Evolutionary conservation across 23 tunicate genomes (phyloP), one percentile per base, ranked within the genome.

Genomic region (Pegea sp.): DNA sequence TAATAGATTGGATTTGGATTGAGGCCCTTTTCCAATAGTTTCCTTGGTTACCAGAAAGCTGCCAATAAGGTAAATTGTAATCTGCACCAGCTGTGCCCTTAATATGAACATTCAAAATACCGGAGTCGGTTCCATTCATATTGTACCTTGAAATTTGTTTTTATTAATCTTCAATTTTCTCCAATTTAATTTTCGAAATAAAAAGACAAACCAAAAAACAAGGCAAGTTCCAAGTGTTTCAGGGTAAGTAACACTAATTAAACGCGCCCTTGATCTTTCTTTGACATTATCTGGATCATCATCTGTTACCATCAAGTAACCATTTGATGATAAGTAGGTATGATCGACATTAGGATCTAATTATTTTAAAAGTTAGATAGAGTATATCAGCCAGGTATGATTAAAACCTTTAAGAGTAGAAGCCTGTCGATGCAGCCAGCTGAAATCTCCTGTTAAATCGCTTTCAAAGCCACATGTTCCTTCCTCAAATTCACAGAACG

Each of bases 401-500:
- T 8, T 8, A 11, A 38, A 38, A 38, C 46, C 46, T 8, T 38
- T 16, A 16, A 38, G 13, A 16, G 11, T 38, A 16, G 13, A 8
- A 8, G 46, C 95, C 22, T 68, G 68, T 31, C 58, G 25, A 2
- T 72, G 31, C 28, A 52, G 26, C 95, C 95, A 84, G 0, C 24
- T 34, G 38, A 84, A 84, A 58, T 84, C 95, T 25, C 59, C 73
- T 2, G 67, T 68, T 28, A 72, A 67, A 33, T 84, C 95, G 55
- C 68, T 51, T 74, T 84, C 68, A 46, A 58, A 74, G 3, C 95
- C 95, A 52, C 95, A 84, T 3, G 29, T 44, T 2, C 29, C 38
- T 4, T 68, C 95, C 44, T 84, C 95, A 63, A 84, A 84, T 44
- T 74, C 84, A 27, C 95, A 84, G 16, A 51, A 25, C 5, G 68